Base-by-base conservation (phyloP, 2,888 invertebrate genomes). In the Calameuta pallipes region DNA sequence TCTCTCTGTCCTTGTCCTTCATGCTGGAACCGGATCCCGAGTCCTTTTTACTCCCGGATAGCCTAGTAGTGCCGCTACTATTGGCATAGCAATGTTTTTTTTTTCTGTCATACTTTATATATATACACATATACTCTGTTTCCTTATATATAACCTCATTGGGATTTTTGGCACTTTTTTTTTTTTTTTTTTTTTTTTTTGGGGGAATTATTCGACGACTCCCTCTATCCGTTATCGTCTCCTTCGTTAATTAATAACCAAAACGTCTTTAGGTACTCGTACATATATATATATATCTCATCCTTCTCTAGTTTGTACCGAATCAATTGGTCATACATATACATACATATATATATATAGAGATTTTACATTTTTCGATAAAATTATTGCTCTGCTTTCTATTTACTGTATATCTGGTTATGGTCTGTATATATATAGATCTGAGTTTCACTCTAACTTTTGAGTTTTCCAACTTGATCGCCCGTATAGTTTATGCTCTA, bases 21-120 rank as follows among this genome's bases (percentile, higher is more conserved):
- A 90, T 87, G 87, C 87, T 90, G 86, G 87, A 86, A 79, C 88
- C 86, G 73, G 90, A 87, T 84, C 88, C 89, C 76, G 90, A 84
- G 83, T 90, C 90, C 90, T 91, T 90, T 90, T 91, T 91, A 90
- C 90, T 90, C 87, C 90, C 90, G 86, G 90, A 87, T 86, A 90
- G 88, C 88, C 90, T 91, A 90, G 88, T 87, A 85, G 90, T 89
- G 87, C 89, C 90, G 88, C 90, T 90, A 89, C 90, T 90, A 89
- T 88, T 88, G 89, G 89, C 89, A 90, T 88, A 89, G 86, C 90
- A 90, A 90, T 90, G 87, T 36, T 87, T 87, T 36, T 23, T 37
- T 56, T 56, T 56, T 31, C 31, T 31, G 56, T 56, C 56, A 56
- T 56, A 23, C 0, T 56, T 56, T 23, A 56, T 56, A 56, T 56